These are phyloP conservation scores for Chromobotia macracanthus DNA, from an alignment of 2,797 vertebrate genomes.

Conservation along the genomic window DNA sequence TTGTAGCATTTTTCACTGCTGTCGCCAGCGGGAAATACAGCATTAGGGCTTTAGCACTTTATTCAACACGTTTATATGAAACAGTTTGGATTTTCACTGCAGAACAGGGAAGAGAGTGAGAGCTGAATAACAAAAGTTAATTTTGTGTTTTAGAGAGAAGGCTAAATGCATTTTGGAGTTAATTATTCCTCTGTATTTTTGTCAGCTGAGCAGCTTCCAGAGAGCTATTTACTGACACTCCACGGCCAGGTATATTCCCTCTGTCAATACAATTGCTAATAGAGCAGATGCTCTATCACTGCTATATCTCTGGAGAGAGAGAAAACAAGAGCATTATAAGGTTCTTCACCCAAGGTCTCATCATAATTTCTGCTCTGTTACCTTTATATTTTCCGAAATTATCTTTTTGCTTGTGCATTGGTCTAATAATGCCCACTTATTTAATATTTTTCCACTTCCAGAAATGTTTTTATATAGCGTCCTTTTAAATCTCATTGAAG, in stretches of 20 bases:
- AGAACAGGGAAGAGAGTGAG: constrained; percentile 10
- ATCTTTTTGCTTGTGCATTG: neutral
- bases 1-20: neutral
- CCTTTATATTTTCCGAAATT: neutral
- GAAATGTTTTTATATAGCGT: neutral
- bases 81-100: constrained; percentile 19
- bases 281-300: constrained; percentile 41
- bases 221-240: constrained; percentile 48
- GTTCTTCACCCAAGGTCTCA: constrained; percentile 18
- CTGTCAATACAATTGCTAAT: constrained; percentile 43
- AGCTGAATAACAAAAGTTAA: constrained; percentile 41
- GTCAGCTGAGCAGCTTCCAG: constrained; percentile 43
- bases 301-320: constrained; percentile 13
- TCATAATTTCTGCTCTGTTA: constrained; percentile 10
- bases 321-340: constrained; percentile 12
- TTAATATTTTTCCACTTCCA: neutral
- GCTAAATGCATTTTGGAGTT: constrained; percentile 46
- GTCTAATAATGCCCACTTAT: neutral
- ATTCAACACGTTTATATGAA: constrained; percentile 29
- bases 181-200: constrained; percentile 43
- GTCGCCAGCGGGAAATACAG: neutral
- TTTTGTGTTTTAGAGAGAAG: constrained; percentile 23
- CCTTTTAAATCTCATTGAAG: neutral
- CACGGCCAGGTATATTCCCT: constrained; percentile 39
- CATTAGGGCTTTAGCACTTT: neutral